Evolutionary conservation across 2,113 vertebrate genomes (phyloP).

Genomic region (Leucosticte australis): DNA sequence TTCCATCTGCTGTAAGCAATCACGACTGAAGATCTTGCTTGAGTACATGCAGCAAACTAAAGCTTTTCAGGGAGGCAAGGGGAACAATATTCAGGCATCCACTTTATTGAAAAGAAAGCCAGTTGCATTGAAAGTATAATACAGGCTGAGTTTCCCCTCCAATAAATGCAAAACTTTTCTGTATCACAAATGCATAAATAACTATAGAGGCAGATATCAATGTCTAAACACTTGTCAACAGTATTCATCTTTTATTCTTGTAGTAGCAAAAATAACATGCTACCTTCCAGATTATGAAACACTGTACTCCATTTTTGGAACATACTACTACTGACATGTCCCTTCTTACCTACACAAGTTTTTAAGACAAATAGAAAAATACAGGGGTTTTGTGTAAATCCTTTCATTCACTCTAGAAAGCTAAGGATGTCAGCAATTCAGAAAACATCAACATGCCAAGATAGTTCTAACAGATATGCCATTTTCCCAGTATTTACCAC

Average conservation of each 20-base stretch:
- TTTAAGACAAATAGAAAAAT: conserved; percentile 9
- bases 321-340: not conserved
- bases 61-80: not conserved
- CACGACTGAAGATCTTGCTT: not conserved
- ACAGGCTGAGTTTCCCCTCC: not conserved
- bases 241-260: not conserved
- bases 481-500: conserved; percentile 49
- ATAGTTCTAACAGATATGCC: conserved; percentile 6
- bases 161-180: not conserved
- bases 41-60: not conserved
- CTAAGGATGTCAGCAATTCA: conserved; percentile 8
- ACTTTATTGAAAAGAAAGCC: not conserved
- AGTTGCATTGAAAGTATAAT: not conserved
- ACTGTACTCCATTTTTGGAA: not conserved
- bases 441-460: conserved; percentile 18
- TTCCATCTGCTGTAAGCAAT: not conserved
- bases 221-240: not conserved
- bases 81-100: not conserved
- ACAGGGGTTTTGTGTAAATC: not conserved
- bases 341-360: not conserved
- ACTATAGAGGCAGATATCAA: not conserved
- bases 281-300: not conserved
- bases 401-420: not conserved
- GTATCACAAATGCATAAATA: not conserved
- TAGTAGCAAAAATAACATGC: not conserved